Conservation (phyloP, 2,797 vertebrate genomes). For the Sebastes matsubarae region DNA sequence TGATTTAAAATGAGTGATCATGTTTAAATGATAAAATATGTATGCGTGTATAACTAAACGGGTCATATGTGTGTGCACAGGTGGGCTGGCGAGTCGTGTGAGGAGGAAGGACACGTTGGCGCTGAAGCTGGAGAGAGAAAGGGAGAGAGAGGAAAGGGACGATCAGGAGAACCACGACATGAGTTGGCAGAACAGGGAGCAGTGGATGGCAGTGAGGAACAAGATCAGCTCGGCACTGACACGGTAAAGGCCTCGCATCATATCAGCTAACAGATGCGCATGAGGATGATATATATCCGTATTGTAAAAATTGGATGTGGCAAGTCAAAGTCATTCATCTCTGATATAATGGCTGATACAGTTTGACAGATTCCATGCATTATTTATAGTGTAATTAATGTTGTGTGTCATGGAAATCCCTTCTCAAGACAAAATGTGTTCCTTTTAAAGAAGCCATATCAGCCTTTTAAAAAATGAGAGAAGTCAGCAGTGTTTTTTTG, state of each 20-base stretch:
- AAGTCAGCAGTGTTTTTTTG: constrained; percentile 9
- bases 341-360: neutral
- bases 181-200: constrained; percentile 89
- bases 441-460: neutral
- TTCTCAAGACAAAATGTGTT: neutral
- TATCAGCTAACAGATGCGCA: neutral
- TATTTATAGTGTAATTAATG: neutral
- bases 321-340: neutral
- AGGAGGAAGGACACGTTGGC: constrained; percentile 94
- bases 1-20: neutral
- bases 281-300: neutral
- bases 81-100: constrained; percentile 89
- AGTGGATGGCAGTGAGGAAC: constrained; percentile 89
- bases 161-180: constrained; percentile 76
- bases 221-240: constrained; percentile 90
- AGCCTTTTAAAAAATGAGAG: neutral
- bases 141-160: constrained; percentile 52
- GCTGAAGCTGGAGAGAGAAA: constrained; percentile 85
- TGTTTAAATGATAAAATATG: neutral
- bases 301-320: neutral
- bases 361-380: neutral
- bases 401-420: neutral
- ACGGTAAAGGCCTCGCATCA: constrained; percentile 74
- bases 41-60: neutral
- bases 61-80: constrained; percentile 65